Base-by-base conservation (phyloP, 2,888 invertebrate genomes). In the Drosophila kuntzei region DNA sequence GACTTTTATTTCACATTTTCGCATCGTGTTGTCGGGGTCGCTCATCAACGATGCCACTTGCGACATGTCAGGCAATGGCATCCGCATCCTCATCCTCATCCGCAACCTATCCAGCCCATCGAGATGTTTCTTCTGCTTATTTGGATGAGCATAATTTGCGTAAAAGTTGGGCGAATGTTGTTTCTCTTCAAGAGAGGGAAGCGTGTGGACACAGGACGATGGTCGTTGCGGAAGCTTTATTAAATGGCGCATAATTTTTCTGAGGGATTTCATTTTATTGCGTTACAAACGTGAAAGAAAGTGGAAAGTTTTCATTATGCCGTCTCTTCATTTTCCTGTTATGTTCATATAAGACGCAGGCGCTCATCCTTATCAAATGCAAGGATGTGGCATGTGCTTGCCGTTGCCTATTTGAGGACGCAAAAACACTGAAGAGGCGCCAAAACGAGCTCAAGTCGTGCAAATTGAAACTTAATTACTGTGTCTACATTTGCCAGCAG, bases 231-330 rank as follows among this genome's bases (percentile, higher is more conserved):
- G 34, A 29, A 58, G 73, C 81, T 72, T 81, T 84, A 81, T 84
- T 78, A 84, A 82, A 84, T 72, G 74, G 63, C 61, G 74, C 81
- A 84, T 84, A 64, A 84, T 71, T 84, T 79, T 79, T 72, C 61
- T 49, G 76, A 20, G 67, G 64, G 70, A 80, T 76, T 79, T 69
- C 25, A 37, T 67, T 84, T 72, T 72, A 75, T 65, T 65, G 74
- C 53, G 43, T 12, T 46, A 20, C 67, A 59, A 74, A 68, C 62
- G 72, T 58, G 46, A 43, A 65, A 25, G 57, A 59, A 54, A 57
- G 25, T 47, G 63, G 16, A 47, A 57, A 63, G 46, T 53, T 50
- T 43, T 54, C 65, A 67, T 65, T 61, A 51, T 58, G 57, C 11
- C 41, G 18, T 25, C 18, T 51, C 14, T 51, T 34, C 50, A 14